These are phyloP conservation scores for Pterocles gutturalis DNA, from an alignment of 2,113 vertebrate species.

Conservation along the genomic window DNA sequence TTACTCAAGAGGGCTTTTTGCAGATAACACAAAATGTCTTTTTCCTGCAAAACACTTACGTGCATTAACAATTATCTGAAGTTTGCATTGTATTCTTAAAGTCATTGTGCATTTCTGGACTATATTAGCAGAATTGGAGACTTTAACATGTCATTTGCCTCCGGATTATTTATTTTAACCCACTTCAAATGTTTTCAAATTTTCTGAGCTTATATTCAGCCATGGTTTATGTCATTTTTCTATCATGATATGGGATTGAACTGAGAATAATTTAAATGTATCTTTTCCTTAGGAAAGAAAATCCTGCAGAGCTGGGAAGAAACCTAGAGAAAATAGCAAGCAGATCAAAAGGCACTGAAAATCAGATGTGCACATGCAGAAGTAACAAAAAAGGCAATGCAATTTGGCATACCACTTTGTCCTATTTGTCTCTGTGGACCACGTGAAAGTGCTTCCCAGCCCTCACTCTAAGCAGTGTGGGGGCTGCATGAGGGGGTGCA, in stretches of 20 bases:
- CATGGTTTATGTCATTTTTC: background rate
- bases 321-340: background rate
- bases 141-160: background rate
- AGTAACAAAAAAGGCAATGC: fast-evolving
- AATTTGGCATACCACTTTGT: fast-evolving
- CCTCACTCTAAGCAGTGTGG: fast-evolving
- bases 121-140: slow-evolving; percentile 35
- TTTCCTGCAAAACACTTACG: slow-evolving; percentile 25
- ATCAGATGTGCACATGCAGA: background rate
- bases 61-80: slow-evolving; percentile 45
- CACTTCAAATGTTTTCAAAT: slow-evolving; percentile 9
- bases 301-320: background rate
- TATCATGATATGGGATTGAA: background rate
- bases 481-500: fast-evolving
- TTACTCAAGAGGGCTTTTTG: slow-evolving; percentile 10
- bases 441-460: background rate
- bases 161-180: slow-evolving; percentile 50
- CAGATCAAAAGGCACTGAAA: background rate
- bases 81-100: slow-evolving; percentile 11
- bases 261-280: slow-evolving; percentile 25
- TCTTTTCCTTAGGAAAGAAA: slow-evolving; percentile 16
- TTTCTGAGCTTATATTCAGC: slow-evolving; percentile 13
- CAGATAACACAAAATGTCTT: slow-evolving; percentile 46
- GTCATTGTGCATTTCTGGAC: slow-evolving; percentile 46
- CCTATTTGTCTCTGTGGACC: background rate